Base-by-base conservation (phyloP, 2,113 vertebrate genomes). In the Theristicus caerulescens region DNA sequence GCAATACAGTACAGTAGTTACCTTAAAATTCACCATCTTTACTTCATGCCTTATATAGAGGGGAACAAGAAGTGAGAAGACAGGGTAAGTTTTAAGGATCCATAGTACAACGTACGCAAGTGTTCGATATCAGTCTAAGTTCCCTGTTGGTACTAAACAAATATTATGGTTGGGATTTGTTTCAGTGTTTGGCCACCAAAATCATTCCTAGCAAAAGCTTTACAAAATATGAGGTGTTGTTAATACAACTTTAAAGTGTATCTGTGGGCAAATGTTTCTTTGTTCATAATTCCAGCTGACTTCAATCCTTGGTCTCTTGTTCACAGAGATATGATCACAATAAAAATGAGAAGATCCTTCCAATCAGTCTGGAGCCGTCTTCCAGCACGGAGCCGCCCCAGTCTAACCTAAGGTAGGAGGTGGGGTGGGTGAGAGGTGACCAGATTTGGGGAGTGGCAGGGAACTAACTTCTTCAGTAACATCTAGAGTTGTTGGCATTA, bases 311-410 rank as follows among this genome's bases (percentile, higher is more conserved):
- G 82, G 12, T 94, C 83, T 96, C 84, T 98, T 88, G 62, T 57
- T 97, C 58, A 36, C 97, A 99, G 99, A 99, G 98, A 94, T 99
- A 99, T 3, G 99, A 99, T 96, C 99, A 99, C 96, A 99, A 98
- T 94, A 99, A 99, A 96, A 99, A 98, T 57, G 99, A 99, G 91
- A 99, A 99, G 97, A 98, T 99, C 67, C 98, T 99, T 96, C 99
- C 99, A 24, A 98, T 99, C 94, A 99, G 99, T 83, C 98, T 99
- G 91, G 99, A 99, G 79, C 99, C 99, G 0, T 99, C 99, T 3
- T 99, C 98, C 87, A 99, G 99, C 82, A 99, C 98, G 1, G 97
- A 98, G 67, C 99, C 98, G 0, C 93, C 99, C n/a, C 98, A 99
- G 40, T 98, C 99, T 58, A 99, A 99, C 88, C 97, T 99, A 12